Base-by-base conservation (phyloP, 2,888 invertebrate species). In the Hoplodrina ambigua region DNA sequence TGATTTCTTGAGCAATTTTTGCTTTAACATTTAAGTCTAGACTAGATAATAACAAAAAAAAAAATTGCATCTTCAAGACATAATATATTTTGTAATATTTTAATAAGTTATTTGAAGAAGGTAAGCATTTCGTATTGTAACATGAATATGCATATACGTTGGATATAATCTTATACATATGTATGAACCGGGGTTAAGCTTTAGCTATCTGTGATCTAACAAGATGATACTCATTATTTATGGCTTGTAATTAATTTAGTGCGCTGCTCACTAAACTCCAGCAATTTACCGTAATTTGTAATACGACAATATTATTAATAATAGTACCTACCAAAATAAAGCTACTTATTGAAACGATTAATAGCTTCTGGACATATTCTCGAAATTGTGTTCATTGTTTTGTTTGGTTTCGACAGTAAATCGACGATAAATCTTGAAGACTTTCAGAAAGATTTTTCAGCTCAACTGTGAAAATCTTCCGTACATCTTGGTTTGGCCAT, bases 151-250 rank as follows among this genome's bases (percentile, higher is more conserved):
- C 77, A 66, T 74, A 74, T 77, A 72, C 49, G 49, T 54, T 60
- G 57, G 54, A 49, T 74, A 74, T 69, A 69, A 56, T 52, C 49
- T 69, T 67, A 76, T 84, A 69, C 74, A 77, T 83, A 85, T 85
- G 82, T 80, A 82, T 82, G 71, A 74, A 65, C 61, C 33, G 41
- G 56, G 66, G 57, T 72, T 82, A 75, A 84, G 84, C 84, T 78
- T 67, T 37, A 83, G 80, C 70, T 84, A 84, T 83, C 85, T 83
- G 71, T 78, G 77, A 84, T 84, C 84, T 84, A 84, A 78, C 86
- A 75, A 84, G 86, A 85, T 84, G 86, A 85, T 72, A 78, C 73
- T 64, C 72, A 75, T 82, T 84, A 85, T 84, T 82, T 85, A 84
- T 82, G 58, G 77, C 78, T 61, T 62, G 86, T 79, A 85, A 85